Percentiles rank a stretch among this genome's conserved stretches.
These are phyloP conservation scores for Tenebrosternarchus preto DNA, from an alignment of 2,113 vertebrate species.

Conservation along the genomic window DNA sequence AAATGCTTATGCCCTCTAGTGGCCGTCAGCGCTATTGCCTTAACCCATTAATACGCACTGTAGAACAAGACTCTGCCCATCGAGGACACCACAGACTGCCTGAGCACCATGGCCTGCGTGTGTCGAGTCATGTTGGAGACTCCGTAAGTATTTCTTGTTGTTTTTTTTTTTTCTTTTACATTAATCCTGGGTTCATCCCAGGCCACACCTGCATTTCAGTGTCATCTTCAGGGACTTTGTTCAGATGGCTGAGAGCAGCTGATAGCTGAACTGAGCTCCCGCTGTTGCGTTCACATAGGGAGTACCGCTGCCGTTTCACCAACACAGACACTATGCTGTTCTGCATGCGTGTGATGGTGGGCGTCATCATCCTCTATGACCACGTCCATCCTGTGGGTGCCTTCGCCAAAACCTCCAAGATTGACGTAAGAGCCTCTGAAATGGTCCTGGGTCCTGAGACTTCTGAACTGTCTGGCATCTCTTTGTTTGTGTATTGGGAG, in stretches of 20 bases:
- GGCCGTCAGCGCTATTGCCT: constrained; percentile 39
- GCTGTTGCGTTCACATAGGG: constrained; percentile 65
- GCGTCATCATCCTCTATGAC: constrained; percentile 93
- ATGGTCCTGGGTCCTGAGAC: not conserved
- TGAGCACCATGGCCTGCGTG: constrained; percentile 94
- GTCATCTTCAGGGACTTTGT: not conserved
- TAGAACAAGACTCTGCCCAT: constrained; percentile 94
- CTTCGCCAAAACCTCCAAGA: constrained; percentile 93
- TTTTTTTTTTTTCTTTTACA: not conserved
- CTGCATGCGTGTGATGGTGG: constrained; percentile 95
- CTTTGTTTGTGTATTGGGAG: too few relatives aligned
- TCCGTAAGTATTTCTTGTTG: constrained; percentile 78
- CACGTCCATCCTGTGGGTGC: constrained; percentile 92
- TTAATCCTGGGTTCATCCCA: not conserved
- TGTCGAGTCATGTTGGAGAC: constrained; percentile 95
- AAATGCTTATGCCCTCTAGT: constrained; percentile 61
- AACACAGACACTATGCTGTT: constrained; percentile 93
- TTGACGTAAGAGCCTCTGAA: constrained; percentile 79
- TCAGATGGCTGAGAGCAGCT: not conserved
- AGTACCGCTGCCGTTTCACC: constrained; percentile 91
- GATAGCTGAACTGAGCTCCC: not conserved
- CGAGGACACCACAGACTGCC: constrained; percentile 92
- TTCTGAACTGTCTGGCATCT: not conserved
- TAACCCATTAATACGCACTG: constrained; percentile 14
- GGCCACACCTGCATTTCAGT: not conserved